phyloP scores from a whole-genome alignment of 2,888 invertebrate genomes.

The Synanthedon myopaeformis region DNA sequence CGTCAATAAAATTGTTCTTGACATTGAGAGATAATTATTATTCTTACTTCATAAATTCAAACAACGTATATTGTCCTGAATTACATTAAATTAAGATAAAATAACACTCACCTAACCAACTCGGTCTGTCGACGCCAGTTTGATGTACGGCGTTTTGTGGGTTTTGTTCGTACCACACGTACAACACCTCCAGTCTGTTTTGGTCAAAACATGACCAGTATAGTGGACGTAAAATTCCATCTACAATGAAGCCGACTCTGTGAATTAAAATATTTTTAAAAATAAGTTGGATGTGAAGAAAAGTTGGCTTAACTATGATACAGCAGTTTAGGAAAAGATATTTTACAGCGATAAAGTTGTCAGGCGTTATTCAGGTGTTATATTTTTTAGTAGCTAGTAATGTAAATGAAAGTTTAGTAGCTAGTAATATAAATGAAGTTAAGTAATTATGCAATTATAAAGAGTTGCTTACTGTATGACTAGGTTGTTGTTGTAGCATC shows the following conservation, averaged over 20 bases:
- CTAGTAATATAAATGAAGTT: background rate
- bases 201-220: constrained; percentile 70
- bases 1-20: too few relatives aligned
- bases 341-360: background rate
- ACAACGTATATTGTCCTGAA: background rate
- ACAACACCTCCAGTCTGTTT: constrained; percentile 55
- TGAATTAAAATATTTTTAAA: background rate
- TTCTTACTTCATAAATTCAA: too few relatives aligned
- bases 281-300: background rate
- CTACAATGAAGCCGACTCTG: constrained; percentile 64
- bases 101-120: constrained; percentile 40
- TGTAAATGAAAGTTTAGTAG: background rate
- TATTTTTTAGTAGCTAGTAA: too few relatives aligned
- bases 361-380: too few relatives aligned
- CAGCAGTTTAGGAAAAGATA: background rate
- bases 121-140: constrained; percentile 53
- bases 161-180: constrained; percentile 60
- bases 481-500: constrained; percentile 48
- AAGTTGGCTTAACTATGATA: background rate
- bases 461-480: constrained; percentile 41
- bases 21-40: too few relatives aligned
- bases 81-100: background rate
- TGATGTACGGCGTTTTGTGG: constrained; percentile 57
- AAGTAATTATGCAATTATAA: background rate
- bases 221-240: constrained; percentile 49